Percentiles rank a stretch among this genome's conserved stretches.
Conservation (phyloP, 2,888 invertebrate species). For the Rhagonycha lutea region DNA sequence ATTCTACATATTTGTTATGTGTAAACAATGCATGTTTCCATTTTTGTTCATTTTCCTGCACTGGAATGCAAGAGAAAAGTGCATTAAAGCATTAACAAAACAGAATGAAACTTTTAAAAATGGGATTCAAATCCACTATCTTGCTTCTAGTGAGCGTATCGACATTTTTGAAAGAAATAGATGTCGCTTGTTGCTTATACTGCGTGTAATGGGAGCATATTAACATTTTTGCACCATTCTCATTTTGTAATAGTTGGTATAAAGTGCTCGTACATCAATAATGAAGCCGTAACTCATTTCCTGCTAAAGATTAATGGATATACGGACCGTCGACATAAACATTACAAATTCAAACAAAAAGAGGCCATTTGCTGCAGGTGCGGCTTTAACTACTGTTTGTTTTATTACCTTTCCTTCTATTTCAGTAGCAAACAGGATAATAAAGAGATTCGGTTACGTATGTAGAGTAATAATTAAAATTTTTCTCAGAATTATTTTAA, state of each 20-base stretch:
- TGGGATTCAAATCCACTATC: background rate
- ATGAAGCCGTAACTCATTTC: slow-evolving; percentile 47
- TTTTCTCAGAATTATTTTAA: background rate
- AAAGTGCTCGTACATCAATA: slow-evolving; percentile 35
- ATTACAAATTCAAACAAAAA: slow-evolving; percentile 48
- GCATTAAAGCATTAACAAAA: background rate
- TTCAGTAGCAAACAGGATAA: slow-evolving; percentile 21
- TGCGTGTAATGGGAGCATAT: background rate
- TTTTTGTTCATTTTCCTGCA: too few species aligned
- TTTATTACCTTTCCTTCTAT: slow-evolving; percentile 27
- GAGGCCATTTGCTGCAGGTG: slow-evolving; percentile 43
- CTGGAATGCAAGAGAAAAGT: too few species aligned
- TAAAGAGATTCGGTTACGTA: slow-evolving; percentile 21
- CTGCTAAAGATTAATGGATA: slow-evolving; percentile 47
- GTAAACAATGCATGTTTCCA: background rate
- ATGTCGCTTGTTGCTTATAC: background rate
- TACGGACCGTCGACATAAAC: slow-evolving; percentile 47
- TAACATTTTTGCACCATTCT: background rate
- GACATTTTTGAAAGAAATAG: background rate
- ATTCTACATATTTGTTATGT: background rate
- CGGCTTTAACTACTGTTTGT: slow-evolving; percentile 30
- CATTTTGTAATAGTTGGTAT: background rate
- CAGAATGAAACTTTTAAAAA: background rate
- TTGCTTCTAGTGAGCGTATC: too few species aligned
- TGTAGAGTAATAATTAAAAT: background rate